Conservation (phyloP, 2,888 invertebrate species). For the Caenorhabditis sp. region DNA sequence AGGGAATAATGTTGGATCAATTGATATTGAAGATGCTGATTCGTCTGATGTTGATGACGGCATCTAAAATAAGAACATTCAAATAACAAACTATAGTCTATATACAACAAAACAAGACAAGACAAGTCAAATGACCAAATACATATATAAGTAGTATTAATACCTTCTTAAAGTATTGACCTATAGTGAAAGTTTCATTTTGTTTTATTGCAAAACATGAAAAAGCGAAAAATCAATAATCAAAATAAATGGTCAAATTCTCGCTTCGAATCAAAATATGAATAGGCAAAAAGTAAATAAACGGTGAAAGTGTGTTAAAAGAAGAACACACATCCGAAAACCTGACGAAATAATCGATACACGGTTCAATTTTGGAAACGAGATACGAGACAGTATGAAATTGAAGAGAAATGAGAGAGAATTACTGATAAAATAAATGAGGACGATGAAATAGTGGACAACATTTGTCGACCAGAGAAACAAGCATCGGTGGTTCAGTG, state of each 20-base stretch:
- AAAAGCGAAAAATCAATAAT: not conserved
- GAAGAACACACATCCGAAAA: not conserved
- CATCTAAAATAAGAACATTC: slow-evolving; percentile 8
- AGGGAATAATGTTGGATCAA: slow-evolving; percentile 41
- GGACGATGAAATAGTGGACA: too few species aligned
- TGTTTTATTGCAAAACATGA: not conserved
- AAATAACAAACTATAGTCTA: too few species aligned
- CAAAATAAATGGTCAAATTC: too few species aligned
- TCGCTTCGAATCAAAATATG: not conserved
- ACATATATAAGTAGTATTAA: too few species aligned
- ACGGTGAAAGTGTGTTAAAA: not conserved
- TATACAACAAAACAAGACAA: too few species aligned
- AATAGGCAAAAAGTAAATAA: not conserved
- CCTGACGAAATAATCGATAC: not conserved
- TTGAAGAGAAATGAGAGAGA: not conserved
- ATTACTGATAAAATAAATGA: not conserved
- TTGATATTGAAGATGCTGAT: slow-evolving; percentile 19
- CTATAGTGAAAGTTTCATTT: too few species aligned
- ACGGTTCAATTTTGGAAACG: not conserved
- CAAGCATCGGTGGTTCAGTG: slow-evolving; percentile 63
- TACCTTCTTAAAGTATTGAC: too few species aligned
- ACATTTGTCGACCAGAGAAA: not conserved
- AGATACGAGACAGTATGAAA: not conserved
- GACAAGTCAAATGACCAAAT: too few species aligned
- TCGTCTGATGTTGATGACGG: slow-evolving; percentile 30